Conservation (phyloP, 2,888 invertebrate species). For the Volucella inflata region DNA sequence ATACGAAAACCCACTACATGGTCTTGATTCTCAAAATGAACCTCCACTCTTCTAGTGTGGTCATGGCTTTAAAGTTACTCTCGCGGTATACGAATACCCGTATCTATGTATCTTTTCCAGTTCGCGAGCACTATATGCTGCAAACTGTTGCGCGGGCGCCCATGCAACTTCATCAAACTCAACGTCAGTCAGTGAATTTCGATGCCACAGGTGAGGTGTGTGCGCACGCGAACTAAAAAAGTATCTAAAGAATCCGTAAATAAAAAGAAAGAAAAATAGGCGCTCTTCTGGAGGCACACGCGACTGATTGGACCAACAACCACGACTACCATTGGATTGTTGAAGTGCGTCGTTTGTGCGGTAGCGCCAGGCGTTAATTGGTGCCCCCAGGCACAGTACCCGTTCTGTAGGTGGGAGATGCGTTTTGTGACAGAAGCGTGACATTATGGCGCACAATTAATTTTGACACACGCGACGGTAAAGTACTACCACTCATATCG, state of each 20-base stretch:
- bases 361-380: conserved; percentile 68
- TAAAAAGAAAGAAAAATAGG: conserved; percentile 17
- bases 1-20: conserved; percentile 1
- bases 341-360: conserved; percentile 30
- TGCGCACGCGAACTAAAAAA: conserved; percentile 61
- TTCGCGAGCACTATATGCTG: conserved; percentile 52
- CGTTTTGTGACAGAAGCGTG: conserved; percentile 32
- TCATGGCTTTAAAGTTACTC: conserved; percentile 39
- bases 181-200: conserved; percentile 71
- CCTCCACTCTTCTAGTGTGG: conserved; percentile 33
- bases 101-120: conserved; percentile 46
- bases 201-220: conserved; percentile 73
- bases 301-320: conserved; percentile 55
- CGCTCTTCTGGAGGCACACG: conserved; percentile 24
- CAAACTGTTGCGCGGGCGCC: conserved; percentile 34
- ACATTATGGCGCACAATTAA: conserved; percentile 36
- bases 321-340: conserved; percentile 54
- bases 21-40: conserved; percentile 44
- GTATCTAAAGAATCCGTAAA: conserved; percentile 13
- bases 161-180: conserved; percentile 57
- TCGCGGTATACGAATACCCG: not conserved
- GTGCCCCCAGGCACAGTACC: conserved; percentile 35
- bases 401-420: conserved; percentile 55
- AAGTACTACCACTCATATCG: not conserved
- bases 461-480: conserved; percentile 26